Evolutionary conservation across 2,797 vertebrate species (phyloP), one percentile per base, ranked within the genome.

Genomic region (Eutrigla gurnardus): DNA sequence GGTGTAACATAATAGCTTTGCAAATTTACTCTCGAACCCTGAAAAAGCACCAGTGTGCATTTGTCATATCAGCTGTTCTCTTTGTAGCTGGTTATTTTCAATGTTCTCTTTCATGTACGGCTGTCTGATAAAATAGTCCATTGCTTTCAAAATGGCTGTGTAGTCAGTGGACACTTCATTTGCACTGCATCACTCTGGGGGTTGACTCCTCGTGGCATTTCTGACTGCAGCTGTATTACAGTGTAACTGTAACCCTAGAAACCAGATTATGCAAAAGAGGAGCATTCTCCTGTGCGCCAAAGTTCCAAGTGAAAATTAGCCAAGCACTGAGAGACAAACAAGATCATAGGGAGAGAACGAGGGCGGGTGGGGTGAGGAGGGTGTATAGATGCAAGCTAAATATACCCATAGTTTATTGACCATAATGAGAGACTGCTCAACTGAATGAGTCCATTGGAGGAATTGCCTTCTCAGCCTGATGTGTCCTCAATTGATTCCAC

Each of bases 251-350:
- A 86, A 80, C 83, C 88, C 76, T 65, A 69, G 83, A 89, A 89
- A 81, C 80, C 76, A 77, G 87, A 90, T 91, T 88, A 90, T 88
- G 86, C 80, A 89, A 88, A 90, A 35, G 55, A 88, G 68, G 53
- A 82, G 68, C 69, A n/a, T 81, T 81, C 80, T 81, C 86, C 83
- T 65, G 84, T 73, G 88, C 85, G 83, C 58, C 78, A 12, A 85
- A 87, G 86, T 88, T 85, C 80, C 82, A 82, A 83, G 85, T 81
- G 83, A 87, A 83, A 89, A 86, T 86, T 86, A 85, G 84, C 81
- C 71, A 35, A 80, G 77, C 53, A 39, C 58, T 18, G 70, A 80
- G 83, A 83, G 57, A 87, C 81, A 90, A 88, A 84, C 78, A 81
- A 73, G 83, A 86, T 88, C 75, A 81, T 0, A 65, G 68, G 65